These are phyloP conservation scores for Holothuria glaberrima DNA, from an alignment of 35 echinoderm and acorn worm genomes.

Conservation along the genomic window DNA sequence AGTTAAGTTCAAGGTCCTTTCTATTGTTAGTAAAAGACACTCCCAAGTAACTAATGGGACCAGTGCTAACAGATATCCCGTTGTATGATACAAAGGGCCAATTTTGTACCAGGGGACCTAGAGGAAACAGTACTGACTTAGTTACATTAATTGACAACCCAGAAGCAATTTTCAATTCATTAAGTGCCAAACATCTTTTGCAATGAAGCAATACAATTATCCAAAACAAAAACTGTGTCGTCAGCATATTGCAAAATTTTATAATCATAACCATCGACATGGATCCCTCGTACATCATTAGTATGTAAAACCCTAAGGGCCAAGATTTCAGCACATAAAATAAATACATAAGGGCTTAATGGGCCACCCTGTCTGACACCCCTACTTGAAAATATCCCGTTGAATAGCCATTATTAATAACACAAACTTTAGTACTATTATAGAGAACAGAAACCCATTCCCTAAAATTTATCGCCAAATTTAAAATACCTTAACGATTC, in stretches of 20 bases:
- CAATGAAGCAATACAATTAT: neutral
- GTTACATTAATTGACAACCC: too few relatives aligned
- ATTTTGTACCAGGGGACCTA: too few relatives aligned
- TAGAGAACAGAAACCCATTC: neutral
- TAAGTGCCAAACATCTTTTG: neutral
- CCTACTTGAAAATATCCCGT: neutral
- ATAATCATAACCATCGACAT: neutral
- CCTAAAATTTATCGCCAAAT: neutral
- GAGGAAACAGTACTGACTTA: too few relatives aligned
- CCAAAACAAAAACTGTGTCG: neutral
- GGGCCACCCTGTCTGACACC: neutral
- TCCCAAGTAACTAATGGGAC: too few relatives aligned
- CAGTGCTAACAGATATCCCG: too few relatives aligned
- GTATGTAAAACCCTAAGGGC: neutral
- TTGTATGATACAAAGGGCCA: too few relatives aligned
- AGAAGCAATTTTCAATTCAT: too few relatives aligned
- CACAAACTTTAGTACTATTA: too few relatives aligned
- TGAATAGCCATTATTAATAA: neutral
- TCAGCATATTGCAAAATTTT: slow-evolving; percentile 17
- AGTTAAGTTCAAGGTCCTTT: too few relatives aligned
- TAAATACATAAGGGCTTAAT: too few relatives aligned
- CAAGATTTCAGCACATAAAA: neutral
- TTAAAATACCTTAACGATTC: neutral
- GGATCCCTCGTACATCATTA: neutral
- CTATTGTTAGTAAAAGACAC: too few relatives aligned